These are phyloP conservation scores for Danio jaintianensis DNA, from an alignment of 2,797 vertebrate genomes.

Conservation along the genomic window DNA sequence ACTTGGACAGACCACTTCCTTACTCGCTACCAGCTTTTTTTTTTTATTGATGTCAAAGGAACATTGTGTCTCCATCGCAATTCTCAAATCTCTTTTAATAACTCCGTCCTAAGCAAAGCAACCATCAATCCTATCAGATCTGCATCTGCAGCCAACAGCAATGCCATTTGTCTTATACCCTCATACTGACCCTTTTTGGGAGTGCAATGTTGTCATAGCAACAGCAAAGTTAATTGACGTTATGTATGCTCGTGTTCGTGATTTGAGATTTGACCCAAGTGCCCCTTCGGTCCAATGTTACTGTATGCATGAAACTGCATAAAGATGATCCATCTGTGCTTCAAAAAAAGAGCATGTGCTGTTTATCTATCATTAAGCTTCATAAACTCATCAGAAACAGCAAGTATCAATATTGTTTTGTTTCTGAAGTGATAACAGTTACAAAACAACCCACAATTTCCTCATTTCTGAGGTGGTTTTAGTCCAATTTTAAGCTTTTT, in stretches of 20 bases:
- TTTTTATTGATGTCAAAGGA: slow-evolving; percentile 25
- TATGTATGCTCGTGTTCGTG: not conserved
- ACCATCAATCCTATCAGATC: slow-evolving; percentile 54
- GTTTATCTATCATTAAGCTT: too few relatives aligned
- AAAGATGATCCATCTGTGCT: not conserved
- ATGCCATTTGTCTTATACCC: slow-evolving; percentile 44
- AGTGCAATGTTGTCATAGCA: not conserved
- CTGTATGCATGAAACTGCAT: slow-evolving; percentile 5
- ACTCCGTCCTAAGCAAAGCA: not conserved
- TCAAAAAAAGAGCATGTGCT: not conserved
- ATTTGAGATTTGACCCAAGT: slow-evolving; percentile 1
- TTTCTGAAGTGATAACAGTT: too few relatives aligned
- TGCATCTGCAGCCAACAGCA: slow-evolving; percentile 42
- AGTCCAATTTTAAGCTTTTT: too few relatives aligned
- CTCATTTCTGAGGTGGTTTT: too few relatives aligned
- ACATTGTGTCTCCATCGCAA: slow-evolving; percentile 31
- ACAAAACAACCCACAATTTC: too few relatives aligned
- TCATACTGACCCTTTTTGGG: not conserved
- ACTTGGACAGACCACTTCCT: slow-evolving; percentile 6
- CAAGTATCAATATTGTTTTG: too few relatives aligned
- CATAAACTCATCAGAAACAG: not conserved
- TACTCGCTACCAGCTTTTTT: not conserved
- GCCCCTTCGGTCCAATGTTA: not conserved
- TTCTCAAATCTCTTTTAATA: slow-evolving; percentile 52
- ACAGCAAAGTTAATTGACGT: not conserved